Evolutionary conservation across 2,113 vertebrate genomes (phyloP), one percentile per base, ranked within the genome.

Genomic region (Sitta europaea): DNA sequence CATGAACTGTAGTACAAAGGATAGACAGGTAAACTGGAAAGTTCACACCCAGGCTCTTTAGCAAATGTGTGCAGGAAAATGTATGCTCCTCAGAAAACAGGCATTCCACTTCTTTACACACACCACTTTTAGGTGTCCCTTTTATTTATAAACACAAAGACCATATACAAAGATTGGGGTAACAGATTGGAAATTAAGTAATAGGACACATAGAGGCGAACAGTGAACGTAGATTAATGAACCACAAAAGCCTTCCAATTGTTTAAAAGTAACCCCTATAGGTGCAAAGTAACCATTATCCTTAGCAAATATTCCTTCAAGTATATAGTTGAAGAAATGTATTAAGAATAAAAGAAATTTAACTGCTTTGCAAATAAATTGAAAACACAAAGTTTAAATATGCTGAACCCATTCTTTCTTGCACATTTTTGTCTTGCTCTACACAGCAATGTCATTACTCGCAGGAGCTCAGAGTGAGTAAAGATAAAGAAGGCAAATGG

Each of bases 401-500:
- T 24, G 18, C 36, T 62, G 50, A 74, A 76, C 6, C 15, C 27
- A 57, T 71, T 87, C 47, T 62, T 93, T 94, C 62, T 74, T 63
- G 16, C 29, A 33, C 89, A 31, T 68, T 86, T 89, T 95, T 91
- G 19, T 67, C 61, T 36, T 73, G 59, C 40, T 92, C 5, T 71
- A 16, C 82, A 88, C 55, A 50, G 83, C 77, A 72, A 40, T 96
- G 86, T 77, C 92, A 94, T 63, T 96, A 93, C 88, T 71, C 22
- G 92, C 65, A 90, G 90, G 80, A 88, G 47, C 79, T 96, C 87
- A 86, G 95, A 90, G 86, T 66, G 95, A 92, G 96, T 43, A 91
- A 96, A 97, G 96, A 94, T 96, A 97, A 98, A 96, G 97, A 96
- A 98, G 95, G 96, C 72, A 97, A 97, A 97, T 97, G 95, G 90